Conservation (phyloP, 2,888 invertebrate genomes). For the Apantesis nais region DNA sequence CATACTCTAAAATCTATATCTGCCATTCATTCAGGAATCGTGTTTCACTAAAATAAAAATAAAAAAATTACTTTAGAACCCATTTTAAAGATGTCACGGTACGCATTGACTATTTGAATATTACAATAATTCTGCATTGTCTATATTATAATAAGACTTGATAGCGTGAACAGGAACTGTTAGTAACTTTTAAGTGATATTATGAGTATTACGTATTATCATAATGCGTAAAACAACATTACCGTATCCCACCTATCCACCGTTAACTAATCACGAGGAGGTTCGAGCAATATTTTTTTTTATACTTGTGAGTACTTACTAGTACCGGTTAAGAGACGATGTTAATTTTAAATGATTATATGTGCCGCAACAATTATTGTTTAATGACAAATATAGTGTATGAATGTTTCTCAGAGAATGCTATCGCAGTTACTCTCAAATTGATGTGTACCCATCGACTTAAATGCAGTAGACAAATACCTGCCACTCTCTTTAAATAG, state of each 20-base stretch:
- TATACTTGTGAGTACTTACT: constrained; percentile 40
- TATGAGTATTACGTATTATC: neutral
- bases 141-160: neutral
- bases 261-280: neutral
- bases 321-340: constrained; percentile 45
- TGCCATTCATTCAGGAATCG: too few species aligned
- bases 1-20: too few species aligned
- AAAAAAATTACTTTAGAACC: neutral
- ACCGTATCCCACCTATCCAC: constrained; percentile 3
- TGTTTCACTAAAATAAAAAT: neutral
- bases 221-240: constrained; percentile 1
- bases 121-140: neutral
- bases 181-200: too few species aligned
- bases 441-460: constrained; percentile 62
- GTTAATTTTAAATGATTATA: constrained; percentile 36
- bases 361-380: constrained; percentile 30
- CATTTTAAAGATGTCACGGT: neutral
- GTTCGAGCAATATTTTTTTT: neutral
- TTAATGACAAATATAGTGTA: constrained; percentile 27
- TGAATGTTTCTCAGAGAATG: constrained; percentile 23
- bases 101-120: neutral
- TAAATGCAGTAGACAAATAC: constrained; percentile 71
- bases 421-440: constrained; percentile 36
- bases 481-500: constrained; percentile 66
- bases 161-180: neutral